Evolutionary conservation across 2,797 vertebrate species (phyloP).

Genomic region (Takifugu rubripes): DNA sequence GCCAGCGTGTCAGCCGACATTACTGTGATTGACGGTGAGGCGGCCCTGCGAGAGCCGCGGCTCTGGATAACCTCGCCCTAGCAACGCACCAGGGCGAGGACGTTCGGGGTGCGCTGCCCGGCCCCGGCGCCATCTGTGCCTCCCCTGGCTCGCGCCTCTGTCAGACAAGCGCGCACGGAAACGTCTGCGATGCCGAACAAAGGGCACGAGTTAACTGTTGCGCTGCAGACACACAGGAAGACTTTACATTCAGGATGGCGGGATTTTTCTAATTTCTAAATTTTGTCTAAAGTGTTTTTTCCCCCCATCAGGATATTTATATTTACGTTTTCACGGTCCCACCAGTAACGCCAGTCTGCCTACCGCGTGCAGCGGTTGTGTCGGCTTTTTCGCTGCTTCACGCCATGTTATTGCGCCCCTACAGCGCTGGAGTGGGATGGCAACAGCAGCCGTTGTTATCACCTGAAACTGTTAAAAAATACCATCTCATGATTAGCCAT

Average conservation of each 20-base stretch:
- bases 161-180: conserved; percentile 55
- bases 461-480: no score
- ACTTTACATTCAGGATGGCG: neutral
- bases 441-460: no score
- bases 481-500: no score
- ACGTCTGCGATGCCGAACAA: conserved; percentile 7
- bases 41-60: conserved; percentile 67
- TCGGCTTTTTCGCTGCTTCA: no score
- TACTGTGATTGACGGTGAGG: conserved; percentile 79
- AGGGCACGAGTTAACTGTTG: neutral
- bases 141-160: conserved; percentile 43
- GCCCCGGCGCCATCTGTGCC: conserved; percentile 57
- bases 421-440: no score
- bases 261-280: neutral
- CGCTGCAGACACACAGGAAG: neutral
- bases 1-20: conserved; percentile 74
- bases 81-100: conserved; percentile 64
- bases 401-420: no score
- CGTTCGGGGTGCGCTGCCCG: conserved; percentile 60
- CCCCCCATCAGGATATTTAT: no score
- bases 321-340: no score
- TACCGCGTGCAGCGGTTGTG: no score
- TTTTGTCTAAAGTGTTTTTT: neutral
- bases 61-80: conserved; percentile 76
- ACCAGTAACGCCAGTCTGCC: no score